These are phyloP conservation scores for Epinephelus lanceolatus DNA, from an alignment of 2,113 vertebrate species.

Conservation along the genomic window DNA sequence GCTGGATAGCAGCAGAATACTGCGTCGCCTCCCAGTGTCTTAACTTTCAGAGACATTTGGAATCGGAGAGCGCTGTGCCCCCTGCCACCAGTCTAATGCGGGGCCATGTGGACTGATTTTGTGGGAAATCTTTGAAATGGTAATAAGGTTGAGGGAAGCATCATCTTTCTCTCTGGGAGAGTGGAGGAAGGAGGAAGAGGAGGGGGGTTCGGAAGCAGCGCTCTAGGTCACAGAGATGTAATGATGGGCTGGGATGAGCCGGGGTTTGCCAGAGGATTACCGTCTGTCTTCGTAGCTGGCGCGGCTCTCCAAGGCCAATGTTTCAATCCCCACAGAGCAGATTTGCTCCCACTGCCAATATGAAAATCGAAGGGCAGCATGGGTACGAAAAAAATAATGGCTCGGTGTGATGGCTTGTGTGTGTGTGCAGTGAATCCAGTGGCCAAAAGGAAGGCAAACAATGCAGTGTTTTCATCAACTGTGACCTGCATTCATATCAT, in stretches of 20 bases:
- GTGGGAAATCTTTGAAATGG: conserved; percentile 79
- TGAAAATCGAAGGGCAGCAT: conserved; percentile 57
- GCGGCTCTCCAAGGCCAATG: conserved; percentile 59
- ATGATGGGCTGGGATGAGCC: conserved; percentile 72
- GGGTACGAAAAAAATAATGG: conserved; percentile 35
- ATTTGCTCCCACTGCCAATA: conserved; percentile 59
- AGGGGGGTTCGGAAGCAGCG: conserved; percentile 35
- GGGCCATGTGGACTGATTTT: conserved; percentile 69
- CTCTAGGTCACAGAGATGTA: conserved; percentile 72
- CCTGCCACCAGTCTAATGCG: conserved; percentile 53
- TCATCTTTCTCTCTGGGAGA: conserved; percentile 44
- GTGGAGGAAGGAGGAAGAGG: background rate
- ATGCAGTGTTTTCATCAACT: background rate
- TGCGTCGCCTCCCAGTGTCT: conserved; percentile 53
- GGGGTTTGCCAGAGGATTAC: conserved; percentile 78
- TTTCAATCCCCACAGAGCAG: conserved; percentile 69
- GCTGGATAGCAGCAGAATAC: conserved; percentile 44
- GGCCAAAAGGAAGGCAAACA: conserved; percentile 51
- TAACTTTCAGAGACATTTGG: conserved; percentile 64
- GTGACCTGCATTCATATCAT: conserved; percentile 10
- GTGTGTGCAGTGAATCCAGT: conserved; percentile 24
- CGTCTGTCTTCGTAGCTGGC: conserved; percentile 63
- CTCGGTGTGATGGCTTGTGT: conserved; percentile 6
- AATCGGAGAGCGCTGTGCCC: conserved; percentile 42
- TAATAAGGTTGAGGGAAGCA: conserved; percentile 65